Evolutionary conservation across 1,140 invertebrate species (phyloP), one percentile per base, ranked within the genome.

Genomic region (Diorhabda elongata): DNA sequence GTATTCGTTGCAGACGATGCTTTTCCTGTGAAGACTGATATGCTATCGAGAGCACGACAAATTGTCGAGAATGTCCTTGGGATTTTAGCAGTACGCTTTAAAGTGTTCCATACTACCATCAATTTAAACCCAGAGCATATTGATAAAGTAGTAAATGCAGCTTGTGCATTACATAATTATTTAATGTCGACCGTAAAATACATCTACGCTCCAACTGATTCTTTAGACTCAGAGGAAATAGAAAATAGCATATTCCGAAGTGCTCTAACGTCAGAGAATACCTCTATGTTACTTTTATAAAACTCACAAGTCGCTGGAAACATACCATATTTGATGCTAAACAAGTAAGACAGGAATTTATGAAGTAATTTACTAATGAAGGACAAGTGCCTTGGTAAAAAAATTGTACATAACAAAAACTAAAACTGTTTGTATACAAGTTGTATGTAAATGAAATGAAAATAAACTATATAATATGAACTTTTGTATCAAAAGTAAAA

Each of bases 1-100:
- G 72, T 73, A 44, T 71, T 73, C 44, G 52, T 73, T 4, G 69
- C 63, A 42, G 83, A 85, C 75, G 81, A 82, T 65, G 81, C 82
- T 26, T 85, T 84, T 73, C 72, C 79, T n/a, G 58, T 84, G 42
- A 71, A 66, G 67, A 56, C 47, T n/a, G 45, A 79, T 61, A 57
- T 83, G 41, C 76, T 72, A 47, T 58, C 52, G 9, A 47, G 26
- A 70, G 26, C 52, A 63, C 5, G 64, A 11, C 44, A 45, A 6
- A 65, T 65, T n/a, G 64, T 57, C 6, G 57, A 65, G 26, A 65
- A 65, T 2, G 64, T 65, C 42, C n/a, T 65, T 9, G 64, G 64
- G 4, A 65, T 56, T 42, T 7, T 65, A 47, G 64, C 64, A 57
- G 57, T 58, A 9, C 57, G 65, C n/a, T 67, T 67, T 58, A 43